Base-by-base conservation (phyloP, 2,113 vertebrate species). In the Empidonax alnorum region DNA sequence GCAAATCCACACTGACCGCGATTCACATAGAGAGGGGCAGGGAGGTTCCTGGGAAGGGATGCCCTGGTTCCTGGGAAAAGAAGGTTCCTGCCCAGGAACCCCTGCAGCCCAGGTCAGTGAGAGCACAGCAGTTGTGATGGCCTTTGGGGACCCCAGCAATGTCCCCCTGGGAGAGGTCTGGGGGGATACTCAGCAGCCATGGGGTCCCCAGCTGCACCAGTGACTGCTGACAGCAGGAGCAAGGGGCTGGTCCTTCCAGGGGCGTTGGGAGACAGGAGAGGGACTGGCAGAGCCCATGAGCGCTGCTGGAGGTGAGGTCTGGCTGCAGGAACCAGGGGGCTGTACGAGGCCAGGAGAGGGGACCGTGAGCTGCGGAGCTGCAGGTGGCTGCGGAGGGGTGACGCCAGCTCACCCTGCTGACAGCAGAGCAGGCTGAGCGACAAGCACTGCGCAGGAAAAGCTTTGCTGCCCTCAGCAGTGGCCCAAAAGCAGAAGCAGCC, bases 1-100 rank as follows among this genome's bases (percentile, higher is more conserved):
- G 31, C 12, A 21, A 67, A 67, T 5, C 11, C 2, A 0, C 4
- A 2, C 18, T 11, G 30, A 41, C 10, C 0, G 1, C 1, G 1
- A 41, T 15, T n/a, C 9, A 10, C 21, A 8, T 2, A 24, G 44
- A 46, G 61, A 23, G 41, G 62, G 31, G 17, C 61, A 46, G 53
- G 6, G 7, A 2, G 28, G 35, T 9, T 21, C 55, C 20, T 5
- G 27, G 72, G 18, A 74, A 74, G 23, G 31, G 71, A 74, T 74
- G 17, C n/a, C 9, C 69, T 42, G 8, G 30, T 14, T 73, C 39
- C 50, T 30, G 5, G n/a, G 27, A 73, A 41, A 55, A 30, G 41
- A 25, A 6, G 1, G 23, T 24, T 15, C 11, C 39, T 28, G 61
- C 30, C 42, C 20, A 14, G 16, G 3, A 31, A 41, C 16, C 28